phyloP scores from a whole-genome alignment of 2,797 vertebrate species.

The Prunella strophiata region DNA sequence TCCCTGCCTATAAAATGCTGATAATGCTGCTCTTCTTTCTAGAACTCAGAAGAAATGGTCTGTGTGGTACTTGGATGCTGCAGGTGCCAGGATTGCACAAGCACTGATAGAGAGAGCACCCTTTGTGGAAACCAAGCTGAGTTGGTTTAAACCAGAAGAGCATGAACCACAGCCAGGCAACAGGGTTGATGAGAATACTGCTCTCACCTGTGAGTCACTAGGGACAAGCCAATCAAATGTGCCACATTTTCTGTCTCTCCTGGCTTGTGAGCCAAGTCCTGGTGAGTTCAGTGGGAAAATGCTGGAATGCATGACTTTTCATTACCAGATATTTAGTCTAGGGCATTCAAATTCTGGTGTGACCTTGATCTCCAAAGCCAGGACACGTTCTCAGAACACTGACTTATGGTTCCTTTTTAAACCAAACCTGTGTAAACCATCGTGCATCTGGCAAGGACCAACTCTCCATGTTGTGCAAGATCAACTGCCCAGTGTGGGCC shows the following conservation, averaged over 20 bases:
- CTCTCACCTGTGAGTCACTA: not conserved
- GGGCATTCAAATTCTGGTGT: not conserved
- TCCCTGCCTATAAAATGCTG: not conserved
- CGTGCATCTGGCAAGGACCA: not conserved
- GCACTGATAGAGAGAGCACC: not conserved
- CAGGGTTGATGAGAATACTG: not conserved
- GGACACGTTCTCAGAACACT: not conserved
- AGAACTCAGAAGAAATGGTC: not conserved
- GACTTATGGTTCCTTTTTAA: not conserved
- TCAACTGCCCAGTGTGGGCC: not conserved
- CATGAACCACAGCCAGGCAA: not conserved
- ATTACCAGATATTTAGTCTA: not conserved
- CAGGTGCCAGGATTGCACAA: not conserved
- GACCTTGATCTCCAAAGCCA: not conserved
- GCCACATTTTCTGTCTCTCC: not conserved
- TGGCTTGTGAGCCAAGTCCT: not conserved
- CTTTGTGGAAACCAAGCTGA: not conserved
- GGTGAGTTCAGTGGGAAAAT: not conserved
- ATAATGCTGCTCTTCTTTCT: not conserved
- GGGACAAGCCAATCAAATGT: not conserved
- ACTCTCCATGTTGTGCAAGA: not conserved
- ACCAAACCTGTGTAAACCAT: not conserved
- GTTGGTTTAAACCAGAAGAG: not conserved
- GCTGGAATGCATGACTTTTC: not conserved
- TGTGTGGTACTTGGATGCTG: not conserved